Base-by-base conservation (phyloP, 2,888 invertebrate species). In the Epinotia demarniana region DNA sequence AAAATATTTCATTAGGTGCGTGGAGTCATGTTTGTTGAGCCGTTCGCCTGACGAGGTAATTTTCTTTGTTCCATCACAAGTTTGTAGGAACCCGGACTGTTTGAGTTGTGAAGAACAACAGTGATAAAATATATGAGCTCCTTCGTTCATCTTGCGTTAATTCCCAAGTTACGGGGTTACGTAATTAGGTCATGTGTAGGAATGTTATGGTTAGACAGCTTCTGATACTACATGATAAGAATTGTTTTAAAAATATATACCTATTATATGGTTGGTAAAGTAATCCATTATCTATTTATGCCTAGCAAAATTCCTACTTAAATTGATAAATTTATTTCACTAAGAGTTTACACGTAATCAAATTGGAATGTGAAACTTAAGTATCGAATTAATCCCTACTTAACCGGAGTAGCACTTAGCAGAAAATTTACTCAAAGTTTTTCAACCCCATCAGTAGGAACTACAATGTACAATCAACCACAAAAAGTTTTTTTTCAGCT, bases 1-100 rank as follows among this genome's bases (percentile, higher is more conserved):
- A 85, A 86, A 86, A 87, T 87, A 86, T 87, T 87, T 85, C 81
- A 87, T 86, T 86, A 87, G 77, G 77, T 76, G 63, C 43, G 77
- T 76, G 74, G 78, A 74, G 74, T 75, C 62, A 69, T 80, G 80
- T 82, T 81, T 83, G 81, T 77, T 72, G 75, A 78, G 80, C 77
- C 80, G 78, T 81, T 82, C 80, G 75, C 78, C 77, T 82, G 80
- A 81, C 81, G 79, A 81, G 79, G 80, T 83, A 81, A 86, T 83
- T 82, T 81, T 81, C 83, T 85, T 84, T 84, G 82, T 84, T 81
- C 79, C 63, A 73, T 62, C 70, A 72, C 68, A 68, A 79, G 78
- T 79, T 73, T 63, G 62, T 23, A 39, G 39, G 46, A 58, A 58
- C 63, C 39, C 19, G 39, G 46, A 68, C 62, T 69, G 58, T 75